Percentiles rank a stretch among this genome's conserved stretches.
Evolutionary conservation across 2,797 vertebrate species (phyloP).

Genomic region (Lates japonicus): DNA sequence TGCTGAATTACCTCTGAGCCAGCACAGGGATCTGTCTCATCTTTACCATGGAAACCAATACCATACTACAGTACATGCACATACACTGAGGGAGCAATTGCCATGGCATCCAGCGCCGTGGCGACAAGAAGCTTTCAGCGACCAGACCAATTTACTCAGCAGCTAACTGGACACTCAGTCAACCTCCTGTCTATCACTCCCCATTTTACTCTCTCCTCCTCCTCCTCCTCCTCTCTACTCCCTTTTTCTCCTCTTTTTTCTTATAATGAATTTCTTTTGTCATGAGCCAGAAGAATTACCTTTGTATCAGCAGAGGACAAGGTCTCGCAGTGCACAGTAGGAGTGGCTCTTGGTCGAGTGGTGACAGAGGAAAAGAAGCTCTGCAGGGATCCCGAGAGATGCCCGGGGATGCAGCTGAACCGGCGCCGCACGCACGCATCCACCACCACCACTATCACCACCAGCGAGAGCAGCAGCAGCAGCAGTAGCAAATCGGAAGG

Average conservation of each 20-base stretch:
- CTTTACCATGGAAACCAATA: slow-evolving; percentile 88
- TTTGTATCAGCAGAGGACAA: slow-evolving; percentile 70
- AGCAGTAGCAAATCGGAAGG: slow-evolving; percentile 73
- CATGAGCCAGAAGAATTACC: slow-evolving; percentile 76
- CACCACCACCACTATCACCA: slow-evolving; percentile 76
- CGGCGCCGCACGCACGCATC: slow-evolving; percentile 77
- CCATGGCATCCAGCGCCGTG: slow-evolving; percentile 80
- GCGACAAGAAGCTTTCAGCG: slow-evolving; percentile 75
- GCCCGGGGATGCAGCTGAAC: slow-evolving; percentile 82
- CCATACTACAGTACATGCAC: slow-evolving; percentile 76
- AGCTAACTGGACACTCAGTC: slow-evolving; percentile 68
- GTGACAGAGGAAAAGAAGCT: slow-evolving; percentile 80
- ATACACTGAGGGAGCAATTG: slow-evolving; percentile 77
- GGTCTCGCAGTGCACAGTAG: slow-evolving; percentile 66
- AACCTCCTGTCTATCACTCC: slow-evolving; percentile 63
- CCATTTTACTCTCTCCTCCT: slow-evolving; percentile 36
- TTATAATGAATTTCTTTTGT: slow-evolving; percentile 64
- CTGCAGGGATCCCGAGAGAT: slow-evolving; percentile 86
- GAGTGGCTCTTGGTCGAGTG: slow-evolving; percentile 66
- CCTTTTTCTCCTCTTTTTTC: slow-evolving; percentile 36
- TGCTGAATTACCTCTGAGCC: slow-evolving; percentile 80
- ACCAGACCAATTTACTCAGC: slow-evolving; percentile 77
- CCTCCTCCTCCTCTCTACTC: slow-evolving; percentile 19
- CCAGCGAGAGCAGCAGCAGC: slow-evolving; percentile 72
- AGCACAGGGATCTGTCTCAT: slow-evolving; percentile 75